Base-by-base conservation (phyloP, 2,888 invertebrate species). In the Altica lythri region DNA sequence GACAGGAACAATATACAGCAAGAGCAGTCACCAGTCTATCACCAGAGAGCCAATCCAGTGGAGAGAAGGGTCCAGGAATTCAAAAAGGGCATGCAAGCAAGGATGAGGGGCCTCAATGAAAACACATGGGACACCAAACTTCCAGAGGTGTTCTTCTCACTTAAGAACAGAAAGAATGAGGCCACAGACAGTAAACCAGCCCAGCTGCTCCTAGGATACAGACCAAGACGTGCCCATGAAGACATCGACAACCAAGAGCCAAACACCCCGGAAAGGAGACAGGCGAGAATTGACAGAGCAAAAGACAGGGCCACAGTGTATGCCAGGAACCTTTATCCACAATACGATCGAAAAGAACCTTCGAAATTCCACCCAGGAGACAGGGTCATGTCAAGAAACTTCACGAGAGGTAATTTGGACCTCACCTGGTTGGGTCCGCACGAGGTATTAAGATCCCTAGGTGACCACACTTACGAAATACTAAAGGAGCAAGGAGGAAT, bases 31-130 rank as follows among this genome's bases (percentile, higher is more conserved):
- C 51, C 65, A 0, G 56, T 54, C 0, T 65, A 65, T 22, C 65
- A 67, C 27, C 62, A 64, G 1, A 44, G 50, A n/a, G 64, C 63
- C 5, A 66, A 66, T 27, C 62, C 63, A 1, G 60, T 59, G 2
- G 55, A 68, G 30, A 10, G 65, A 9, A 43, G 60, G 1, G 63
- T 64, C 17, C 66, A 67, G 22, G 61, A 65, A 6, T 45, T 67
- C 2, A 68, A 67, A 18, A 63, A 64, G 25, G 17, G 10, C 1
- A 2, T 44, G 10, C 25, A 27, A 0, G 29, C 30, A n/a, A 6
- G 9, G 4, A 4, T 37, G 9, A 37, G 13, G 2, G 16, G 16
- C 10, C 30, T 18, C 13, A 9, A 14, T 6, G 3, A 12, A 13
- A 32, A 29, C 0, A 4, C 5, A 2, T 32, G 19, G 44, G 44